Conservation (phyloP, 2,797 vertebrate species). For the Microctenopoma steveboyesi region DNA sequence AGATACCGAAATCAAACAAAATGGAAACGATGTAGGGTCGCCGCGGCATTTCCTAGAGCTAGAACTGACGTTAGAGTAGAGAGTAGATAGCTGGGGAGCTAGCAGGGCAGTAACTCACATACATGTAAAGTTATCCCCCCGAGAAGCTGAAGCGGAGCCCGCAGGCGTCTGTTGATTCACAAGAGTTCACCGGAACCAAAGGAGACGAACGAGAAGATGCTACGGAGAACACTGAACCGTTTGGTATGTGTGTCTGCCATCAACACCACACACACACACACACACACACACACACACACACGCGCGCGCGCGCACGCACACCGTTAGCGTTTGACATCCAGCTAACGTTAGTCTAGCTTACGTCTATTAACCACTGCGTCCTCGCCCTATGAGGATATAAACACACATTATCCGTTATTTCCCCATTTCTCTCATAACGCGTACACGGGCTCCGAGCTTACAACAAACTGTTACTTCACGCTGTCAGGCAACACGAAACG, state of each 20-base stretch:
- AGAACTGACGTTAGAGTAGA: slow-evolving; percentile 76
- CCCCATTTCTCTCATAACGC: not conserved
- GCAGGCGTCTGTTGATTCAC: slow-evolving; percentile 58
- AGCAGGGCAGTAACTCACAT: slow-evolving; percentile 70
- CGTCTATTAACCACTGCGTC: slow-evolving; percentile 18
- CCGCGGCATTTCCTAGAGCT: slow-evolving; percentile 76
- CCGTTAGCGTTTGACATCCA: slow-evolving; percentile 56
- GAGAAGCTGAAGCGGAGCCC: slow-evolving; percentile 68
- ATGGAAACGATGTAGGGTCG: slow-evolving; percentile 84
- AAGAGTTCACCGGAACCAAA: slow-evolving; percentile 65
- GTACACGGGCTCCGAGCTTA: not conserved
- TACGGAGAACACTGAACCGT: slow-evolving; percentile 81
- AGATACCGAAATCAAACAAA: slow-evolving; percentile 73
- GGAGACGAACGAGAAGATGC: slow-evolving; percentile 75
- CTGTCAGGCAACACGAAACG: slow-evolving; percentile 6
- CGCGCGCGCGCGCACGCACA: slow-evolving; percentile 15
- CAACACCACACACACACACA: slow-evolving; percentile 21
- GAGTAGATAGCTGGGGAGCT: slow-evolving; percentile 78
- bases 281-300: slow-evolving; percentile 15
- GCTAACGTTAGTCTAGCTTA: slow-evolving; percentile 44
- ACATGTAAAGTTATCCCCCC: slow-evolving; percentile 81
- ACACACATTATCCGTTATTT: not conserved
- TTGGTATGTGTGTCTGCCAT: slow-evolving; percentile 77
- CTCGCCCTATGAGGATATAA: not conserved
- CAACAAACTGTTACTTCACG: slow-evolving; percentile 38